phyloP scores from a whole-genome alignment of 2,888 invertebrate genomes.

The Acleris literana region DNA sequence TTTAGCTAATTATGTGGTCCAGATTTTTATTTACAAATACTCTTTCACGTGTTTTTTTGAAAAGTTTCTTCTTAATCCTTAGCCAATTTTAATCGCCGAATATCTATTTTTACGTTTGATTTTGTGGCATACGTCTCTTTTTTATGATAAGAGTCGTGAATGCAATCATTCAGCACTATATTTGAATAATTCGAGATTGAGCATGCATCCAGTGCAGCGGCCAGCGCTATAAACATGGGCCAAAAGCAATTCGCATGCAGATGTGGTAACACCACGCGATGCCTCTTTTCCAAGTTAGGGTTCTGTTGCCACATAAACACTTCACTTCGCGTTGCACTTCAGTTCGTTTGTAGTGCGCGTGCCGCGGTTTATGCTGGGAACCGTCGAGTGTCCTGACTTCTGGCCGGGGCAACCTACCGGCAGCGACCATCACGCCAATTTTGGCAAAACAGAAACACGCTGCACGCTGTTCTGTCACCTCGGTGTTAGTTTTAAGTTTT shows the following conservation, averaged over 20 bases:
- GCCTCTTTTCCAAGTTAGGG: conserved; percentile 39
- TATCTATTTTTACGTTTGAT: background rate
- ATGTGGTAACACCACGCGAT: conserved; percentile 56
- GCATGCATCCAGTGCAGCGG: conserved; percentile 47
- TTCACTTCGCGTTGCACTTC: too few species aligned
- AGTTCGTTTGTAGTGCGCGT: too few species aligned
- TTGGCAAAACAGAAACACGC: too few species aligned
- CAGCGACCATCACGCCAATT: too few species aligned
- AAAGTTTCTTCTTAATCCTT: too few species aligned
- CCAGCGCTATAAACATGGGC: conserved; percentile 50
- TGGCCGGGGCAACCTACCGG: too few species aligned
- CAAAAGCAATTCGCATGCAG: conserved; percentile 65
- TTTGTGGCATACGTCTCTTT: background rate
- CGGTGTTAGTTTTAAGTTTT: too few species aligned
- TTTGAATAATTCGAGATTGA: conserved; percentile 51
- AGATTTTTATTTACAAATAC: background rate
- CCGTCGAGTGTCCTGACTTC: too few species aligned
- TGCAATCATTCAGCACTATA: conserved; percentile 48
- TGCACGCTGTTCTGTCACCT: too few species aligned
- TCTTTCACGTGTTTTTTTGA: too few species aligned
- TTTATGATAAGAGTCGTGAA: conserved; percentile 17
- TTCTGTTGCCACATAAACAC: background rate
- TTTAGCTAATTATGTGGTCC: background rate
- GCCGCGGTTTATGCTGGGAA: too few species aligned
- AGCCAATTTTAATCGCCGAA: background rate